phyloP scores from a whole-genome alignment of 2,888 invertebrate species.

The Oxycera nigricornis region DNA sequence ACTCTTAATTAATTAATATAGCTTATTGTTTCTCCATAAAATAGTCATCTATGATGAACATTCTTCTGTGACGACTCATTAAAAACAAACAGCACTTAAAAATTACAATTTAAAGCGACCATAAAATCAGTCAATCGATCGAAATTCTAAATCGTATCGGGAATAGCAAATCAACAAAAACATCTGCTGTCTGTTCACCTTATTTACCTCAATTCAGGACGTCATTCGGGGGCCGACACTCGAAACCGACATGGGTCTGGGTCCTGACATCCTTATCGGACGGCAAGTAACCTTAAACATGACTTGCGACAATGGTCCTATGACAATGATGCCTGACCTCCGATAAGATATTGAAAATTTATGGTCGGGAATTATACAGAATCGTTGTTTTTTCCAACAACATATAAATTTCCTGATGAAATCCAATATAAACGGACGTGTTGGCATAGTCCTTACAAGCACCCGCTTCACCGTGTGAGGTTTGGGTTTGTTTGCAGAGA shows the following conservation, averaged over 20 bases:
- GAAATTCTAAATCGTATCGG: slow-evolving; percentile 5
- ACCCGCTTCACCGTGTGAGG: not conserved
- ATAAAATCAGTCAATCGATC: not conserved
- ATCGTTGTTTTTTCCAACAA: not conserved
- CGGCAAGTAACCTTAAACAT: slow-evolving; percentile 34
- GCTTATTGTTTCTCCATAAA: too few species aligned
- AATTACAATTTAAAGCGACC: not conserved
- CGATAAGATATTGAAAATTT: slow-evolving; percentile 36
- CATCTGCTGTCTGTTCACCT: slow-evolving; percentile 31
- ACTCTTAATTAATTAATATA: too few species aligned
- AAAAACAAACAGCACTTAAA: not conserved
- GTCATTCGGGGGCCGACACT: slow-evolving; percentile 3
- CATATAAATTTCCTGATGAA: not conserved
- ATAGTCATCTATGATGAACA: too few species aligned
- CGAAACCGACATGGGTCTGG: not conserved
- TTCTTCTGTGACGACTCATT: too few species aligned
- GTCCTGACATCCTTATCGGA: slow-evolving; percentile 5
- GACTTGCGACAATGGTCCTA: slow-evolving; percentile 28
- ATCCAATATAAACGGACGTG: not conserved
- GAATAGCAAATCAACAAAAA: slow-evolving; percentile 15
- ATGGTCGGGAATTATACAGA: slow-evolving; percentile 23
- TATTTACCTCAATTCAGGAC: slow-evolving; percentile 21
- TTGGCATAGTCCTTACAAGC: slow-evolving; percentile 2
- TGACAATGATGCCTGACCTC: slow-evolving; percentile 38
- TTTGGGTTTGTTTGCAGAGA: not conserved